Evolutionary conservation across 2,113 vertebrate genomes (phyloP), one percentile per base, ranked within the genome.

Genomic region (Anhinga anhinga): DNA sequence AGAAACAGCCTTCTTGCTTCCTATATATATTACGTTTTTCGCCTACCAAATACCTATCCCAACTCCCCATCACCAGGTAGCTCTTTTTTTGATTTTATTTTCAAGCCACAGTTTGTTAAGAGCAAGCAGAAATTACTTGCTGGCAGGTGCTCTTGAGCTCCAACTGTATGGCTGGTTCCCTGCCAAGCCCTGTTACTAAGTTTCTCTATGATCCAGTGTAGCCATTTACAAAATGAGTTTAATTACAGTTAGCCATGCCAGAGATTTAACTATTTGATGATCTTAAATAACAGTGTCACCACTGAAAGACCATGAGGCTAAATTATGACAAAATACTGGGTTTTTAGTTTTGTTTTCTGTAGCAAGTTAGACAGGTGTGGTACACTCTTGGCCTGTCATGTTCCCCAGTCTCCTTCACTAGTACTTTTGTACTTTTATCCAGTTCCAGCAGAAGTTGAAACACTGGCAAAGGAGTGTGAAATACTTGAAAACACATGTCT

Each of bases 11-110:
- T 99, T 71, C 98, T 99, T n/a, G 99, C 99, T 40, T 99, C 99
- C 10, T 99, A 99, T 90, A 99, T 99, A 97, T 98, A 99, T 96
- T 99, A 99, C 5, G 99, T 99, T 97, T 99, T 99, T 98, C 99
- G 99, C 40, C 98, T 99, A 58, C 99, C 99, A 38, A 99, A 99
- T 97, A 98, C 98, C 38, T 99, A 99, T 82, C 99, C 99, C 95
- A 99, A 99, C 97, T 99, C 99, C 3, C 98, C 99, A 23, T 99
- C 99, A 5, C 99, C 99, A 98, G 99, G 99, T 99, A 98, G 50
- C 61, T 93, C 67, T 70, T 45, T 8, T 56, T 61, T 58, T 34
- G 7, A 9, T 72, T 87, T 80, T 8, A 44, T 87, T 90, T 92
- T 58, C 62, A 16, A 15, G 52, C 63, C 65, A 32, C 53, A 45